Percentiles rank a stretch among this genome's conserved stretches.
Conservation (phyloP, 2,797 vertebrate species). For the Oceanodroma leucorhoa region DNA sequence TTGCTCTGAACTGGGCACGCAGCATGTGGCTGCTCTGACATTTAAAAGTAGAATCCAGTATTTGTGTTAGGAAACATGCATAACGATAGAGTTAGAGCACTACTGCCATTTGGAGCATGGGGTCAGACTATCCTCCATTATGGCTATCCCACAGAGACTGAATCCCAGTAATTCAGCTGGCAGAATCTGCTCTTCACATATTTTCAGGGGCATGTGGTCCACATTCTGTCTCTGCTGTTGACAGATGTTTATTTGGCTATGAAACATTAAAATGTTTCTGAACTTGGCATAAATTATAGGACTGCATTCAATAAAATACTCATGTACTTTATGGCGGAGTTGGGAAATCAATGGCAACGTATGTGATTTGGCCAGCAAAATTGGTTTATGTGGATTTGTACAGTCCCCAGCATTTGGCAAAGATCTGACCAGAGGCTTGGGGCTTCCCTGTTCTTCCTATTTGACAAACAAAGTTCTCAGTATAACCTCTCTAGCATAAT, state of each 20-base stretch:
- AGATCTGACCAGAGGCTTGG: neutral
- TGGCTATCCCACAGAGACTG: neutral
- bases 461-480: neutral
- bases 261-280: neutral
- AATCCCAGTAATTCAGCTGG: neutral
- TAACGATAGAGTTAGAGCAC: neutral
- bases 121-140: neutral
- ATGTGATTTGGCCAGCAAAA: neutral
- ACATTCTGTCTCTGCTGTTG: neutral
- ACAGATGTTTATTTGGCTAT: neutral
- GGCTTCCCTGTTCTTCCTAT: neutral
- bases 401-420: neutral
- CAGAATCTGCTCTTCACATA: neutral
- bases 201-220: neutral
- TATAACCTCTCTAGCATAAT: neutral
- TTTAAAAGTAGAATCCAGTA: neutral
- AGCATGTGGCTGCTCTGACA: neutral
- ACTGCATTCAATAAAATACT: neutral
- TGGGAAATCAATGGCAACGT: rapidly evolving
- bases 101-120: neutral
- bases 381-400: neutral
- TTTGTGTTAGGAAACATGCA: neutral
- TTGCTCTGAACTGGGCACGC: neutral
- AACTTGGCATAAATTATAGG: neutral
- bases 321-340: rapidly evolving